Evolutionary conservation across 2,888 invertebrate genomes (phyloP).

Genomic region (Drosophila prostipennis): DNA sequence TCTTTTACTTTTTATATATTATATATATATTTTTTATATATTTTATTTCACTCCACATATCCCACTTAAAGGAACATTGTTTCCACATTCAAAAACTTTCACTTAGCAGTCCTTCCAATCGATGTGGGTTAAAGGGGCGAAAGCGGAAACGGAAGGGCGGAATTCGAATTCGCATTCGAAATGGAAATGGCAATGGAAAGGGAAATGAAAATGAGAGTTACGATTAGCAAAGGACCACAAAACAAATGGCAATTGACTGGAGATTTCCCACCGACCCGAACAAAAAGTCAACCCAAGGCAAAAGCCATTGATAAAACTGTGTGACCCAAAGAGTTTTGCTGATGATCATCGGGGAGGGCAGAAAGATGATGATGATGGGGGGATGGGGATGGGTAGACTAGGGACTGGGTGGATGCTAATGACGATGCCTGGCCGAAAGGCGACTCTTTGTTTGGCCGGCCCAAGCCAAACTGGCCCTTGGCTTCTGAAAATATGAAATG

Average conservation of each 20-base stretch:
- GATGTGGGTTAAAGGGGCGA: background rate
- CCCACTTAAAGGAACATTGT: background rate
- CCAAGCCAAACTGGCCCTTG: slow-evolving; percentile 38
- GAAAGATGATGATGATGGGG: slow-evolving; percentile 10
- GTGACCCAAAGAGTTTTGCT: slow-evolving; percentile 28
- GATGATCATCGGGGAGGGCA: background rate
- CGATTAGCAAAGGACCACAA: slow-evolving; percentile 29
- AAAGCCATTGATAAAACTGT: slow-evolving; percentile 36
- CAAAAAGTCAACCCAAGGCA: slow-evolving; percentile 31
- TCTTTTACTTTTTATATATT: background rate
- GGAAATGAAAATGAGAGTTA: slow-evolving; percentile 16
- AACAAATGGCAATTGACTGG: slow-evolving; percentile 35
- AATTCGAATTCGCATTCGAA: background rate
- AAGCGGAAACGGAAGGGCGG: slow-evolving; percentile 6
- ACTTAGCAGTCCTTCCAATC: slow-evolving; percentile 3
- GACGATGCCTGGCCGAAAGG: slow-evolving; percentile 17
- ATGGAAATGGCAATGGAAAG: slow-evolving; percentile 3
- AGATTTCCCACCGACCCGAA: slow-evolving; percentile 12
- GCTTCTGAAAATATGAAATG: slow-evolving; percentile 60
- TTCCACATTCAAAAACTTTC: background rate
- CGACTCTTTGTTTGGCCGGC: slow-evolving; percentile 14
- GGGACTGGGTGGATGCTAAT: slow-evolving; percentile 24
- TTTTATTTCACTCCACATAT: too few relatives aligned
- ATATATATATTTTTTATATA: too few relatives aligned
- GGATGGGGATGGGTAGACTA: background rate